Evolutionary conservation across 2,797 vertebrate genomes (phyloP).

Genomic region (Lutjanus campechanus): DNA sequence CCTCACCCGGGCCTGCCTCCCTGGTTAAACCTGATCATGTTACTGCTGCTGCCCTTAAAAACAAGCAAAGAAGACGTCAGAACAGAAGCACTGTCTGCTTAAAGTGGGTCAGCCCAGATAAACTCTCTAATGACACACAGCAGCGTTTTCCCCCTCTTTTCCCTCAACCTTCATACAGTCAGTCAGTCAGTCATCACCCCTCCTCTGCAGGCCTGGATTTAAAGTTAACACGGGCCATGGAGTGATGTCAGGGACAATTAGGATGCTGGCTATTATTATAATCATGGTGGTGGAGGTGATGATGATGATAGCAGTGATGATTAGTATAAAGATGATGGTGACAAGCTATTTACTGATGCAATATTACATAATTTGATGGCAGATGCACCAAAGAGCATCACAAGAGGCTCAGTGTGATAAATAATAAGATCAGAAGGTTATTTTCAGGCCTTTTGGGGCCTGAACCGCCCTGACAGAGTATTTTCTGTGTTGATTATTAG

Average conservation of each 20-base stretch:
- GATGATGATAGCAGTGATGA: slow-evolving; percentile 28
- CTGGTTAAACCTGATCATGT: slow-evolving; percentile 52
- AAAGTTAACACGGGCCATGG: slow-evolving; percentile 12
- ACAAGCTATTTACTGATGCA: slow-evolving; percentile 64
- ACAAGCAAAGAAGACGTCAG: slow-evolving; percentile 55
- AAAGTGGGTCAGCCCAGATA: slow-evolving; percentile 73
- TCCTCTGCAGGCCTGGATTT: slow-evolving; percentile 30
- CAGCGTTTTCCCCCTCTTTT: slow-evolving; percentile 11
- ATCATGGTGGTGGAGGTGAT: slow-evolving; percentile 8
- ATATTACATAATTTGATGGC: slow-evolving; percentile 62
- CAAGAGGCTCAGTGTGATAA: slow-evolving; percentile 32
- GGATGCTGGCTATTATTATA: slow-evolving; percentile 27
- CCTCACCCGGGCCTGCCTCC: slow-evolving; percentile 48
- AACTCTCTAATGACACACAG: slow-evolving; percentile 57
- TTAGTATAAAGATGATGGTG: slow-evolving; percentile 36
- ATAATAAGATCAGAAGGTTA: slow-evolving; percentile 36
- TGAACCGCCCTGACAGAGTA: background rate
- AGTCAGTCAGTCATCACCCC: background rate
- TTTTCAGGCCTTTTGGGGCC: slow-evolving; percentile 37
- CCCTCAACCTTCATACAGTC: background rate
- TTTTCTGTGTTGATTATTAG: slow-evolving; percentile 19
- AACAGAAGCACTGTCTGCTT: slow-evolving; percentile 32
- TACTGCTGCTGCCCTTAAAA: slow-evolving; percentile 38
- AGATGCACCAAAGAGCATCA: slow-evolving; percentile 40
- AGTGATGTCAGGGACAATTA: slow-evolving; percentile 31